Evolutionary conservation across 2,113 vertebrate genomes (phyloP), one percentile per base, ranked within the genome.

Genomic region (Perca flavescens): DNA sequence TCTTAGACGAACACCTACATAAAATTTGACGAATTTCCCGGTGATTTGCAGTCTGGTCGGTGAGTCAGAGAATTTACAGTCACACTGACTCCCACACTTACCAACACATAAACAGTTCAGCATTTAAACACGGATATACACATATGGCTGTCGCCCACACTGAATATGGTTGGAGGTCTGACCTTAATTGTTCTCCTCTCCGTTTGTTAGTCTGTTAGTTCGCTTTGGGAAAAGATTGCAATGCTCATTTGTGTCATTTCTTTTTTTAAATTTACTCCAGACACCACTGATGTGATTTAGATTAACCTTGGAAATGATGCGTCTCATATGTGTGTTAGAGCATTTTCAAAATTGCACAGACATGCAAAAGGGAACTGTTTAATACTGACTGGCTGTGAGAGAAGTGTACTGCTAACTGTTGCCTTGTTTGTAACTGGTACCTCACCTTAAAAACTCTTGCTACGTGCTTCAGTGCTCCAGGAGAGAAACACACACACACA

Each of bases 11-110:
- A 84, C 84, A 82, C 79, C 82, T 68, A 77, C 73, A 21, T 72
- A 50, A 69, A 77, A 79, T 72, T 13, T 61, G 28, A 77, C 60
- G 85, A 86, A 54, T 76, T 80, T 84, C 85, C 84, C 0, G 1
- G 57, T 61, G 64, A 58, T 68, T 73, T 54, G 75, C 67, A 5
- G 77, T 68, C 64, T 67, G 77, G 21, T 77, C 49, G 14, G 22
- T 87, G 84, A 89, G 40, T 85, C 87, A 80, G 54, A 64, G 54
- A 25, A 25, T 82, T 74, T 78, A 67, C 71, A 82, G 60, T 67
- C 67, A 76, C 67, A 74, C 61, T 17, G 54, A 84, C 80, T 70
- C 79, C 85, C 71, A 81, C 79, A 56, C 74, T 82, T 19, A 49
- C 43, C 79, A 73, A 49, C 83, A 66, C 70, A 74, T 36, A 70